Evolutionary conservation across 2,797 vertebrate species (phyloP).

Genomic region (Meriones psammophilus): DNA sequence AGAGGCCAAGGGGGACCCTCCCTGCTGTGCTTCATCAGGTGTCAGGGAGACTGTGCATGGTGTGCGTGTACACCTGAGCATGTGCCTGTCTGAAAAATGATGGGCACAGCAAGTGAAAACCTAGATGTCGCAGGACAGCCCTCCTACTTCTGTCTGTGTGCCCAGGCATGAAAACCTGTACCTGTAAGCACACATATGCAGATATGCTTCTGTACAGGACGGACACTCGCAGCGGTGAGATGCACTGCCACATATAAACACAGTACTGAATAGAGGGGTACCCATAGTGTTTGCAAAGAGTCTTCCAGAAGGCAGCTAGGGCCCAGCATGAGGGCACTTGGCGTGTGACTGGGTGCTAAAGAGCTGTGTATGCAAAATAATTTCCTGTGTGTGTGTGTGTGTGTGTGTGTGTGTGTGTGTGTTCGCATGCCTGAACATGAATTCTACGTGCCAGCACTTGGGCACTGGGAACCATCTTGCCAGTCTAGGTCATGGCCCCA

Average conservation of each 20-base stretch:
- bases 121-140: fast-evolving
- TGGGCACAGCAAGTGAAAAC: too few species aligned
- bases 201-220: not conserved
- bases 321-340: not conserved
- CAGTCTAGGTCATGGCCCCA: not conserved
- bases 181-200: not conserved
- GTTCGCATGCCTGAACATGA: too few species aligned
- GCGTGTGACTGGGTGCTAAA: fast-evolving
- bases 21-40: not conserved
- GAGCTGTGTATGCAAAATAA: fast-evolving
- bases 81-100: not conserved
- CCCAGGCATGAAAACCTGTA: not conserved
- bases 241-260: not conserved
- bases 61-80: not conserved
- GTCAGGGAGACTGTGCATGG: not conserved
- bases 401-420: not conserved
- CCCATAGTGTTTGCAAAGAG: not conserved
- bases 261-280: not conserved
- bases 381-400: not conserved
- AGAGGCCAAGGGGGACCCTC: not conserved
- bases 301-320: not conserved
- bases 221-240: not conserved
- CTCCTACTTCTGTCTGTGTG: too few species aligned
- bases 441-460: not conserved
- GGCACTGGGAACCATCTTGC: not conserved